Conservation (phyloP, 2,113 vertebrate species). For the Coturnix japonica region DNA sequence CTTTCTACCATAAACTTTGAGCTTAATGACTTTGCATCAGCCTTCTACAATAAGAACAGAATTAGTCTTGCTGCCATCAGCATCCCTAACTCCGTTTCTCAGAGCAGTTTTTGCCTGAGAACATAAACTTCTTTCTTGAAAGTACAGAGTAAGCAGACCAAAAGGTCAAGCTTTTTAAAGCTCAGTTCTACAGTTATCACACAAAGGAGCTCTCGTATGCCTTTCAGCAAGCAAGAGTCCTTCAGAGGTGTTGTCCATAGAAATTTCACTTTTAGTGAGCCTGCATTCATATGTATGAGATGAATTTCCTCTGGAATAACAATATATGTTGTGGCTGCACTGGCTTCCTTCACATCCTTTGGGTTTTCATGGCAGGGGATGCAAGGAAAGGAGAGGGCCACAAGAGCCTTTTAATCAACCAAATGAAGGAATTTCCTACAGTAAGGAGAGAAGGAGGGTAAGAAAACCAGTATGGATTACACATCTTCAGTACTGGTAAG, state of each 20-base stretch:
- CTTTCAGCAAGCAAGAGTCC: constrained; percentile 24
- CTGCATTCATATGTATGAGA: background rate
- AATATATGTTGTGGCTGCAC: background rate
- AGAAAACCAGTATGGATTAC: background rate
- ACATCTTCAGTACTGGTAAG: background rate
- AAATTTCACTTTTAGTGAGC: background rate
- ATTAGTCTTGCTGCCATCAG: constrained; percentile 22
- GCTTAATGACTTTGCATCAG: constrained; percentile 61
- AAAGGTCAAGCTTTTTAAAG: constrained; percentile 35
- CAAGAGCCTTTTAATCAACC: background rate
- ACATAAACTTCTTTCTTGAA: background rate
- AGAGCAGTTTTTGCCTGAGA: background rate
- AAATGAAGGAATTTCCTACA: background rate
- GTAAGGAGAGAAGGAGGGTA: background rate
- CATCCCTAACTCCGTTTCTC: constrained; percentile 11
- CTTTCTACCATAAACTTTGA: constrained; percentile 56
- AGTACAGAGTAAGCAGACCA: constrained; percentile 14
- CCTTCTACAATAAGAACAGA: constrained; percentile 27
- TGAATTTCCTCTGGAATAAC: constrained; percentile 1
- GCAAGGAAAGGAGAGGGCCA: background rate
- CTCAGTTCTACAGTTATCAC: background rate
- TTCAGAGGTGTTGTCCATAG: constrained; percentile 6
- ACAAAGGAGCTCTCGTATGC: constrained; percentile 38
- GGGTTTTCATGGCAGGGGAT: background rate
- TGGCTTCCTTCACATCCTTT: background rate